A percentile compares a stretch with the other conserved stretches of the same genome.
These are phyloP conservation scores for Leptopilina syphax DNA, from an alignment of 2,888 invertebrate species.

Conservation along the genomic window DNA sequence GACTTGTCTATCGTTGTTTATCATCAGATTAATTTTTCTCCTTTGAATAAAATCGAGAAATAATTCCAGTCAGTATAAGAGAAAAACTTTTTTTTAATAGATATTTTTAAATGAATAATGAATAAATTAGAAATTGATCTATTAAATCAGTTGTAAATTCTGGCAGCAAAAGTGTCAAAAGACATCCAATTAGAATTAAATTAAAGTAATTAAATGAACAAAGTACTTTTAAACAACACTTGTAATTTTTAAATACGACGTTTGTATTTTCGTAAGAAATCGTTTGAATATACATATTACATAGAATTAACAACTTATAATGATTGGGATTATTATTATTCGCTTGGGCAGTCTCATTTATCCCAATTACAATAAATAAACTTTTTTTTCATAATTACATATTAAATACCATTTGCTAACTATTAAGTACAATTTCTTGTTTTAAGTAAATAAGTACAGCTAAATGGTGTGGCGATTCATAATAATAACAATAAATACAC, in stretches of 20 bases:
- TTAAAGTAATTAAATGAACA: too few species aligned
- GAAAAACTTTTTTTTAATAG: too few species aligned
- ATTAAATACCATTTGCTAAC: slow-evolving; percentile 19
- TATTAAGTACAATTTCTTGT: slow-evolving; percentile 27
- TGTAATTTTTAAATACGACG: slow-evolving; percentile 50
- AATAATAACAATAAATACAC: slow-evolving; percentile 7
- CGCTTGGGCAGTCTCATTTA: slow-evolving; percentile 47
- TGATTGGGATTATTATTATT: slow-evolving; percentile 42
- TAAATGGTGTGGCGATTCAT: slow-evolving; percentile 1
- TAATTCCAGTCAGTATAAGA: too few species aligned
- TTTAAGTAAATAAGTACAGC: slow-evolving; percentile 17
- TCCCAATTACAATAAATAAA: slow-evolving; percentile 32
- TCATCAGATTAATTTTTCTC: too few species aligned
- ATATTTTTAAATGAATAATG: too few species aligned
- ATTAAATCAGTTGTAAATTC: too few species aligned
- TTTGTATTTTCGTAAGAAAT: slow-evolving; percentile 70
- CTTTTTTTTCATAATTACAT: slow-evolving; percentile 21
- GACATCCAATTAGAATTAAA: too few species aligned
- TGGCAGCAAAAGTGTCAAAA: too few species aligned
- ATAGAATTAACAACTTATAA: slow-evolving; percentile 53
- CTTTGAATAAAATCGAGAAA: too few species aligned
- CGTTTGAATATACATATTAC: slow-evolving; percentile 59
- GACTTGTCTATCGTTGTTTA: too few species aligned
- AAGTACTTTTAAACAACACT: too few species aligned
- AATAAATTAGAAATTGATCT: too few species aligned